phyloP scores from a whole-genome alignment of 1,140 invertebrate species.

The Leptinotarsa lineolata region DNA sequence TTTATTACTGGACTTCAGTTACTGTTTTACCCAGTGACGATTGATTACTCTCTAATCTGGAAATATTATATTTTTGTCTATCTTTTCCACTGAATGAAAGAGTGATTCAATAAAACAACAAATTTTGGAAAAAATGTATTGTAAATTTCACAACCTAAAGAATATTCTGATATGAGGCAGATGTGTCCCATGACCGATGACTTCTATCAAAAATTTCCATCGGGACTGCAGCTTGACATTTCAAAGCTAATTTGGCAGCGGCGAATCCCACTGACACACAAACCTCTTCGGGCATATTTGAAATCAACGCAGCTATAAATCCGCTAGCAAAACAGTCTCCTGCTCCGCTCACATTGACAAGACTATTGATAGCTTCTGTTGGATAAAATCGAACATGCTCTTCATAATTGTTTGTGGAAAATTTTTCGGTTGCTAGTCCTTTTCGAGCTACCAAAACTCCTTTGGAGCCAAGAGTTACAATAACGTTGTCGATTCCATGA shows the following conservation, averaged over 20 bases:
- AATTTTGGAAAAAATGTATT: too few species aligned
- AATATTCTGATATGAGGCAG: not conserved
- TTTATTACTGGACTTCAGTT: too few species aligned
- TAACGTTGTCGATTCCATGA: slow-evolving; percentile 58
- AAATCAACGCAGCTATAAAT: slow-evolving; percentile 61
- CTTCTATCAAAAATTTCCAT: slow-evolving; percentile 32
- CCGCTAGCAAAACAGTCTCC: slow-evolving; percentile 69
- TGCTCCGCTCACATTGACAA: slow-evolving; percentile 68
- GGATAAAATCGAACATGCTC: slow-evolving; percentile 57
- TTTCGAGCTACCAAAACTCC: slow-evolving; percentile 59
- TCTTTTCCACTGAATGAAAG: too few species aligned
- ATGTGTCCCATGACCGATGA: not conserved
- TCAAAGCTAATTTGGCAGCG: slow-evolving; percentile 60
- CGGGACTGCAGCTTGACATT: slow-evolving; percentile 42
- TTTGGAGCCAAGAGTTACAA: slow-evolving; percentile 63
- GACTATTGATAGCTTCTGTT: slow-evolving; percentile 52
- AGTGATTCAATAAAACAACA: too few species aligned
- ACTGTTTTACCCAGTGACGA: too few species aligned
- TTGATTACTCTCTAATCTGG: too few species aligned
- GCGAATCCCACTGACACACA: slow-evolving; percentile 63
- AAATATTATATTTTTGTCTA: too few species aligned
- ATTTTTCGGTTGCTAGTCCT: slow-evolving; percentile 42
- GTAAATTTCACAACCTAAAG: not conserved
- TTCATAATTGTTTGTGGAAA: slow-evolving; percentile 29
- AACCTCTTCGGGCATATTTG: slow-evolving; percentile 55